Percentiles rank a stretch among this genome's conserved stretches.
Conservation (phyloP, 2,797 vertebrate species). For the Labeo calbasu region DNA sequence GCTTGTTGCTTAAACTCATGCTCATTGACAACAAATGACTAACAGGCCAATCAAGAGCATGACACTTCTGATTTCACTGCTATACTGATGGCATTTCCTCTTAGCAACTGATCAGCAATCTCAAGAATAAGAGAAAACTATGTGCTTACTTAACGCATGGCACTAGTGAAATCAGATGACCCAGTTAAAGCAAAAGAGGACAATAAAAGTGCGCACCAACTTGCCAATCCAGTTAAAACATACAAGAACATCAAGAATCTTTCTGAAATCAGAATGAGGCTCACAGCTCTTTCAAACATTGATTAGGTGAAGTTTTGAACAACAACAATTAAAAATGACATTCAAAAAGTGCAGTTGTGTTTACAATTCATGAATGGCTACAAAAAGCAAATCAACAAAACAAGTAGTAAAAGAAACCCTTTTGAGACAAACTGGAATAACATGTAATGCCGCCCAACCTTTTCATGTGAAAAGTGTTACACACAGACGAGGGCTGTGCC, state of each 20-base stretch:
- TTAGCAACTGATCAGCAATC: conserved; percentile 4
- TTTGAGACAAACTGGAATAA: not conserved
- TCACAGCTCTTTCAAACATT: not conserved
- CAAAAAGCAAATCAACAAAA: not conserved
- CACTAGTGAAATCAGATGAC: not conserved
- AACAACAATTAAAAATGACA: conserved; percentile 28
- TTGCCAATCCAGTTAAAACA: conserved; percentile 13
- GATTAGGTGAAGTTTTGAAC: conserved; percentile 11
- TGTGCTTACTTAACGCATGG: not conserved
- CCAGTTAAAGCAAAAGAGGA: conserved; percentile 5
- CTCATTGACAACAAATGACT: not conserved
- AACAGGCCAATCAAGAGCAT: not conserved
- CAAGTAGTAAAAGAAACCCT: not conserved
- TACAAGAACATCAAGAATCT: not conserved
- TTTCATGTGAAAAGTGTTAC: conserved; percentile 20
- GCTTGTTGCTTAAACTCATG: not conserved
- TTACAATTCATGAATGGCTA: conserved; percentile 14
- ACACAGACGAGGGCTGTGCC: conserved; percentile 21
- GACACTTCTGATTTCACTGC: not conserved
- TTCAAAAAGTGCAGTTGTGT: conserved; percentile 15
- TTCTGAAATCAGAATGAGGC: conserved; percentile 1
- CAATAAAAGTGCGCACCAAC: not conserved
- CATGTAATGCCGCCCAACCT: not conserved
- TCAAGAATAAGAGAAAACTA: conserved; percentile 3
- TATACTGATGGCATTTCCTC: not conserved